Percentiles rank a stretch among this genome's conserved stretches.
phyloP scores from a whole-genome alignment of 2,797 vertebrate genomes.

The Craterocephalus amniculus region DNA sequence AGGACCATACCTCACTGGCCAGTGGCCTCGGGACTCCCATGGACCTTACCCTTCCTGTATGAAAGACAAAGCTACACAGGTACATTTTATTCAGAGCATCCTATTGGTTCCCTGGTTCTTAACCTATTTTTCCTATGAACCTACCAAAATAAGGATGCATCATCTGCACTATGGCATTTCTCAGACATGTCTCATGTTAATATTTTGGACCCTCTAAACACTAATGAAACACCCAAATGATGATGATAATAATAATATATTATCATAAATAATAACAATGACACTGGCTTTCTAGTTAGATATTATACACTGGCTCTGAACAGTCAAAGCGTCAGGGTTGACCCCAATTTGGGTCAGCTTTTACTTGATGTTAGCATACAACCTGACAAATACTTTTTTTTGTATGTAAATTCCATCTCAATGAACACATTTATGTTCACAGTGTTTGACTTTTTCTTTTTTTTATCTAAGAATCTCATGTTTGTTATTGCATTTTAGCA shows the following conservation, averaged over 20 bases:
- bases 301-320: too few relatives aligned
- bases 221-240: too few relatives aligned
- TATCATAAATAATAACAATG: too few relatives aligned
- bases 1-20: conserved; percentile 95
- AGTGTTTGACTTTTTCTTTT: background rate
- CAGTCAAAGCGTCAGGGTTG: too few relatives aligned
- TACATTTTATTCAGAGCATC: conserved; percentile 60
- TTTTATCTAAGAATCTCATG: background rate
- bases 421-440: background rate
- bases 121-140: too few relatives aligned
- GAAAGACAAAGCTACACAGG: conserved; percentile 99
- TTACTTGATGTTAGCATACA: background rate
- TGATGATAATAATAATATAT: too few relatives aligned
- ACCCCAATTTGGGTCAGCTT: background rate
- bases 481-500: background rate
- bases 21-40: conserved; percentile 95
- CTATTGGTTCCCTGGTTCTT: too few relatives aligned
- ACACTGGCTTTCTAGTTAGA: too few relatives aligned
- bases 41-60: conserved; percentile 92
- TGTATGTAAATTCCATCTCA: background rate
- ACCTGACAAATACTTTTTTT: background rate
- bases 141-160: too few relatives aligned
- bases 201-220: too few relatives aligned
- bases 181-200: too few relatives aligned
- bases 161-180: too few relatives aligned